Base-by-base conservation (phyloP, 2,113 vertebrate genomes). In the Cygnus buccinator region DNA sequence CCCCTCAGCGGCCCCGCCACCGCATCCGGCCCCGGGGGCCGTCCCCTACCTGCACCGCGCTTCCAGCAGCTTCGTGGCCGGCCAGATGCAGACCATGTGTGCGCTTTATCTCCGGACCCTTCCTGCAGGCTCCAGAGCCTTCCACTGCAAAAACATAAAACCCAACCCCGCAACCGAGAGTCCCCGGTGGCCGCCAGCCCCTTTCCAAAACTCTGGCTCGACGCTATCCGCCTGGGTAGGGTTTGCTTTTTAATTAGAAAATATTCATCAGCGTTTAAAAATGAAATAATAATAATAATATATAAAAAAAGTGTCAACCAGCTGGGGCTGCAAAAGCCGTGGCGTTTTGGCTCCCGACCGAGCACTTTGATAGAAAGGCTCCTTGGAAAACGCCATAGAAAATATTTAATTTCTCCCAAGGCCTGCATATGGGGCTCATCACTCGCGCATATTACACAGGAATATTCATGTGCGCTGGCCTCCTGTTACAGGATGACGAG, bases 341-440 rank as follows among this genome's bases (percentile, higher is more conserved):
- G 94, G 93, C 10, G 87, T 95, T 97, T 95, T 96, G 96, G 96
- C 96, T 95, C 55, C 71, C 0, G 7, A 84, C 93, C 41, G 66
- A 95, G 91, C 43, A 91, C 94, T 97, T 96, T 97, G 96, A 96
- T 97, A 95, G 94, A 96, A 95, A 91, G 82, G 67, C 58, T 95
- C 94, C 95, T 95, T 95, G 95, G 95, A 96, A 96, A 91, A 95
- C 4, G 23, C 91, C 4, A 2, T 65, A 95, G 93, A 94, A 97
- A 94, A 95, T 70, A 95, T 87, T 96, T 96, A 96, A 96, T 97
- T 96, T 93, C 89, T 97, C 96, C 91, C 94, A 95, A 91, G 93
- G 95, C 90, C 87, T 95, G 95, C 95, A 96, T 95, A 96, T 96
- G 95, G 95, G 96, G 95, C 91, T 97, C 96, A 95, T 97, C 95